Conservation (phyloP, 1,140 invertebrate genomes). For the Anadara kagoshimensis region DNA sequence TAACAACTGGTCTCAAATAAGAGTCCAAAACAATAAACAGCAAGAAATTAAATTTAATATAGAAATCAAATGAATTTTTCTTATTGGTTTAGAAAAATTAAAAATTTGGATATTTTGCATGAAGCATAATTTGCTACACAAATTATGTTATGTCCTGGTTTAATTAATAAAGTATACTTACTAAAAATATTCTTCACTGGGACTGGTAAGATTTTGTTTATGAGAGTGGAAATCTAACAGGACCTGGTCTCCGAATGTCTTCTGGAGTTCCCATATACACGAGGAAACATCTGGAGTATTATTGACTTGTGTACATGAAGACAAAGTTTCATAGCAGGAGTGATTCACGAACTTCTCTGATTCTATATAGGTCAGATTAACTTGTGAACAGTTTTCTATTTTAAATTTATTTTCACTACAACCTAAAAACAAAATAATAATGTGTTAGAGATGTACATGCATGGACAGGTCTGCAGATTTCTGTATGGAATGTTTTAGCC, state of each 20-base stretch:
- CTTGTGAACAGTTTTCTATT: constrained; percentile 53
- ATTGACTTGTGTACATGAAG: constrained; percentile 36
- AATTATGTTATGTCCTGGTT: too few relatives aligned
- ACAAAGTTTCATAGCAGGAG: constrained; percentile 40
- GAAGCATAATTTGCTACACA: too few relatives aligned
- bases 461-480: too few relatives aligned
- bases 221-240: constrained; percentile 32
- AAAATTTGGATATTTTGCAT: too few relatives aligned
- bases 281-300: background rate
- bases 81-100: too few relatives aligned
- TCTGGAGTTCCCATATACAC: constrained; percentile 33
- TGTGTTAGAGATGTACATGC: too few relatives aligned
- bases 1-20: too few relatives aligned
- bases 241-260: constrained; percentile 39
- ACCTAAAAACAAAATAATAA: constrained; percentile 22
- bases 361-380: constrained; percentile 47
- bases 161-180: constrained; percentile 46
- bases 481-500: too few relatives aligned
- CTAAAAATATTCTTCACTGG: constrained; percentile 69
- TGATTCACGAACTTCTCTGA: constrained; percentile 27
- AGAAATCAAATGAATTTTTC: too few relatives aligned
- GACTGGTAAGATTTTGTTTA: constrained; percentile 46
- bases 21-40: too few relatives aligned
- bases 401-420: constrained; percentile 58
- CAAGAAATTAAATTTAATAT: too few relatives aligned